Evolutionary conservation across 2,888 invertebrate genomes (phyloP).

Genomic region (Ophion ventricosus): DNA sequence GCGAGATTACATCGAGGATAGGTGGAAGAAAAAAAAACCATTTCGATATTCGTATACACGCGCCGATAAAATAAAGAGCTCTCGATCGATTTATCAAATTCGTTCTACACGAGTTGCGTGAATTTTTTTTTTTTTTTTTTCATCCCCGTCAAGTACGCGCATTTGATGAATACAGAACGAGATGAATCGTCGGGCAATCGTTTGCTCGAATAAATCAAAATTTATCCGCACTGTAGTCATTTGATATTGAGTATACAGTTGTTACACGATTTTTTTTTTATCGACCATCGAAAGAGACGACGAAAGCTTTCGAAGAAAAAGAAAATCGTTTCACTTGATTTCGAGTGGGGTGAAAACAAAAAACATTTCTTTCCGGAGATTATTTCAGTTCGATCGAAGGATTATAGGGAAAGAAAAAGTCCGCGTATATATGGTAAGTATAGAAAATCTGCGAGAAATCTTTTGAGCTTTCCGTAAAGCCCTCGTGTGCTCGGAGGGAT

Average conservation of each 20-base stretch:
- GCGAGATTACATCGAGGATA: neutral
- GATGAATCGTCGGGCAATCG: no score
- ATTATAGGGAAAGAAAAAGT: neutral
- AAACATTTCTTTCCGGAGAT: neutral
- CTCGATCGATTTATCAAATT: neutral
- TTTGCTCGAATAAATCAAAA: no score
- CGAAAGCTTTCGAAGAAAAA: neutral
- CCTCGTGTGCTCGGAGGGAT: conserved; percentile 10
- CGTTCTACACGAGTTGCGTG: no score
- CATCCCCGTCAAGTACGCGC: no score
- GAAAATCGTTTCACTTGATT: neutral
- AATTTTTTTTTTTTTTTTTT: no score
- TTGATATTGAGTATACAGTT: no score
- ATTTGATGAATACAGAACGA: no score
- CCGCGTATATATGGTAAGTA: neutral
- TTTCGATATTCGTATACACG: neutral
- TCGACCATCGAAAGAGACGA: no score
- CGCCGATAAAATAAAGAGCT: neutral
- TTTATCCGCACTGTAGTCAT: no score
- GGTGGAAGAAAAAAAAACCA: neutral
- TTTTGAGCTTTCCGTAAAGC: conserved; percentile 12
- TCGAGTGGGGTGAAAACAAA: neutral
- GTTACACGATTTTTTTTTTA: no score
- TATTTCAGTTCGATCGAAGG: neutral
- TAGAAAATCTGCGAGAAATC: conserved; percentile 6